Conservation (phyloP, 2,797 vertebrate genomes). For the Trematomus bernacchii region DNA sequence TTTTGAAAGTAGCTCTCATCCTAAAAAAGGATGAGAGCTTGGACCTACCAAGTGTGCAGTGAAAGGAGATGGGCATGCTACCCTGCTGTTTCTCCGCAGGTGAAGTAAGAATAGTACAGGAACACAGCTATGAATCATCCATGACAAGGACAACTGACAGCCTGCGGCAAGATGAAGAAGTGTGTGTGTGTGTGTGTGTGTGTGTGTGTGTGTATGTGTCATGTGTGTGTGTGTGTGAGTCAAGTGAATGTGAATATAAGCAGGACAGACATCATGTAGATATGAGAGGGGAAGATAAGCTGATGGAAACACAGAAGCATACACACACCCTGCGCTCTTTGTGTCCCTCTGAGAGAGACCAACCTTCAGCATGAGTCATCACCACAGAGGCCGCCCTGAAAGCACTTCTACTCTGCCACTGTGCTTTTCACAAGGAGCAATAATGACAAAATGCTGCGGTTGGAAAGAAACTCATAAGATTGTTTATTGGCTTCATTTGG, state of each 20-base stretch:
- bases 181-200: conserved; percentile 8
- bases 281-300: conserved; percentile 25
- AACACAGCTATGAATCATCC: conserved; percentile 50
- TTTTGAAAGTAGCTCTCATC: no score
- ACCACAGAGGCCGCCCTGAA: not conserved
- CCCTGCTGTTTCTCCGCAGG: conserved; percentile 28
- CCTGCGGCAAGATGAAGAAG: conserved; percentile 32
- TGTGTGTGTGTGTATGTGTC: conserved; percentile 1
- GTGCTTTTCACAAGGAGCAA: not conserved
- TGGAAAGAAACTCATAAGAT: not conserved
- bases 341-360: conserved; percentile 31
- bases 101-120: conserved; percentile 36
- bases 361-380: conserved; percentile 51
- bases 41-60: not conserved
- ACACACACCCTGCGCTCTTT: not conserved
- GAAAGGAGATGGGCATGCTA: not conserved
- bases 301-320: not conserved
- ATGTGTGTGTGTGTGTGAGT: not conserved
- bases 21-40: no score
- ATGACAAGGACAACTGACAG: conserved; percentile 51
- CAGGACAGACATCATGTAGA: conserved; percentile 34
- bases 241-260: conserved; percentile 28
- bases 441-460: not conserved
- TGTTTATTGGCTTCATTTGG: not conserved
- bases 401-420: not conserved